Percentiles rank a stretch among this genome's conserved stretches.
Evolutionary conservation across 2,797 vertebrate genomes (phyloP).

Genomic region (Eurystomus glaucurus): DNA sequence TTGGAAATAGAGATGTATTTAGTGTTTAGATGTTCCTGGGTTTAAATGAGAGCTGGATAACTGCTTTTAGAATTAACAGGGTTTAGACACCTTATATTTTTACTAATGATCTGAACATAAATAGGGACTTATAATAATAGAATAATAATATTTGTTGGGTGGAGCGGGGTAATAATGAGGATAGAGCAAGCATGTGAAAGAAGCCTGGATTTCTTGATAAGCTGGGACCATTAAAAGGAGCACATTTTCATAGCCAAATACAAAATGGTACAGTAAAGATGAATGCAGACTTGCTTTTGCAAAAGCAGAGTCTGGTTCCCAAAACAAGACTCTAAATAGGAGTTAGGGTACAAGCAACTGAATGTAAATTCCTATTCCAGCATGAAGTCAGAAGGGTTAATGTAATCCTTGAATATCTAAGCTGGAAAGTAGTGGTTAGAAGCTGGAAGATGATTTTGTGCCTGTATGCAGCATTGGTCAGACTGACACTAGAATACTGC

Average conservation of each 20-base stretch:
- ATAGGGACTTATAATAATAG: background rate
- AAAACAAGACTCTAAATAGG: background rate
- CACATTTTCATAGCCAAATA: background rate
- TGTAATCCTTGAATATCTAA: background rate
- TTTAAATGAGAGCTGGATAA: background rate
- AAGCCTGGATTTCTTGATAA: background rate
- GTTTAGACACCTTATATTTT: background rate
- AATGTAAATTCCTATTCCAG: background rate
- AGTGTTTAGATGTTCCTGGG: background rate
- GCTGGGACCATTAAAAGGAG: background rate
- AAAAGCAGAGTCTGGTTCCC: background rate
- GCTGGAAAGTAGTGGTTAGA: background rate
- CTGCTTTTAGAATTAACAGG: background rate
- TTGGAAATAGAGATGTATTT: background rate
- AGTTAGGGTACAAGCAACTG: background rate
- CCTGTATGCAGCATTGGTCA: background rate
- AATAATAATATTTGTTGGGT: background rate
- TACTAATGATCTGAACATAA: background rate
- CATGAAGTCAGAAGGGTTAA: background rate
- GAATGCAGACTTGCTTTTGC: background rate
- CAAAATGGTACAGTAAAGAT: background rate
- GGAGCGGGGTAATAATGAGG: background rate
- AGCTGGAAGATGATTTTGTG: background rate
- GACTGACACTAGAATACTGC: background rate
- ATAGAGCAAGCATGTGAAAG: background rate